Base-by-base conservation (phyloP, 2,888 invertebrate genomes). In the Leptura quadrifasciata region DNA sequence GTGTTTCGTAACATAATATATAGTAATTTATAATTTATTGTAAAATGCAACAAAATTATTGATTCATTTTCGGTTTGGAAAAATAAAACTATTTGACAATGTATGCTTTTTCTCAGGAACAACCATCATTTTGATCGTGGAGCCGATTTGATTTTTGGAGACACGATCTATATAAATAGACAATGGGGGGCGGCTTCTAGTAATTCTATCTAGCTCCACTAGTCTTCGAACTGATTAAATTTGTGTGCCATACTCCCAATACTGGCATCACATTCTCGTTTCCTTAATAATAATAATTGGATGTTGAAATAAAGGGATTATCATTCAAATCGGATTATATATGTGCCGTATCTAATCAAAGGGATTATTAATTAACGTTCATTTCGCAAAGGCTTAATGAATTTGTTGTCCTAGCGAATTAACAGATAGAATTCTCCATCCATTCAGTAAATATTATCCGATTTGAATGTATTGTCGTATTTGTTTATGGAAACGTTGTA, bases 291-390 rank as follows among this genome's bases (percentile, higher is more conserved):
- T n/a, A 3, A 64, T 54, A 57, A 68, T 55, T 57, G 55, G 68
- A 55, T 31, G 68, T 57, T 57, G 55, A 68, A 55, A 31, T 24
- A 54, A 24, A 27, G 31, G 31, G 31, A 68, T 55, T 55, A 35
- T 24, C 65, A 17, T 65, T 20, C 17, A 31, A 65, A 65, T 65
- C 65, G 55, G 55, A 68, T 68, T 68, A 68, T 68, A 31, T 65
- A 47, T 47, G 27, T 31, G 18, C 68, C 20, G 27, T 18, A 35
- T 24, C 54, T 60, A 52, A 65, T 63, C 63, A 63, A 52, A 55
- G 27, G 54, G 68, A 55, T 68, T 57, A 57, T 57, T 31, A 35
- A 57, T 27, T 55, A 68, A 57, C 68, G n/a, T 65, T 65, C 39
- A 54, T 65, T 65, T 65, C 52, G 52, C 24, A 65, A 65, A 52